Evolutionary conservation across 2,888 invertebrate genomes (phyloP).

Genomic region (Phasia obesa): DNA sequence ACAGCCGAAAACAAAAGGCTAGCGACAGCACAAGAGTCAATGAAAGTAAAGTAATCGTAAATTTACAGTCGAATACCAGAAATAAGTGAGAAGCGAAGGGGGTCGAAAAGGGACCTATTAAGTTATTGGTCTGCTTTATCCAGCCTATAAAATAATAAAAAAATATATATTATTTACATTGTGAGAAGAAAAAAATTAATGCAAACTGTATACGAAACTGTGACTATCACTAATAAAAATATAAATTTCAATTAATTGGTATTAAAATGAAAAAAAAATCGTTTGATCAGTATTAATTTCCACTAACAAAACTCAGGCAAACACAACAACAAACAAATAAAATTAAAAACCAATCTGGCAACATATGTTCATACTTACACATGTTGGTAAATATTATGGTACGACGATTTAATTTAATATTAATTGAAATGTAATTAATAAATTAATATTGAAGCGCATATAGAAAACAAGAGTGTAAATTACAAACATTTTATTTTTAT

Average conservation of each 20-base stretch:
- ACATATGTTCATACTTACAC: not conserved
- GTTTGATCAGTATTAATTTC: slow-evolving; percentile 19
- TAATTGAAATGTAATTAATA: slow-evolving; percentile 51
- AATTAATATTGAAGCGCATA: slow-evolving; percentile 3
- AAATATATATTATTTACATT: no score
- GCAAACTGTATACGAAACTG: not conserved
- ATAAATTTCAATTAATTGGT: slow-evolving; percentile 18
- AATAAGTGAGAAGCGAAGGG: no score
- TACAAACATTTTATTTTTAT: not conserved
- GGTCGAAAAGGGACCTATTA: no score
- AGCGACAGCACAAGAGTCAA: no score
- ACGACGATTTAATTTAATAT: slow-evolving; percentile 46
- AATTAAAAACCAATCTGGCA: not conserved
- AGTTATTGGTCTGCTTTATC: no score
- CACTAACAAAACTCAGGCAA: slow-evolving; percentile 20
- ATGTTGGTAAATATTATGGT: not conserved
- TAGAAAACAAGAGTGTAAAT: not conserved
- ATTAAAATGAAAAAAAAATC: not conserved
- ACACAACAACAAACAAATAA: not conserved
- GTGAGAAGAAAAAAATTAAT: no score
- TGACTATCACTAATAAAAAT: not conserved
- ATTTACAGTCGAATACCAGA: no score
- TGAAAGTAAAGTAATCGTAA: no score
- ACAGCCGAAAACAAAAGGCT: no score
- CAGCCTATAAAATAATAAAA: no score